phyloP scores from a whole-genome alignment of 2,888 invertebrate genomes.

The Lycaena phlaeas region DNA sequence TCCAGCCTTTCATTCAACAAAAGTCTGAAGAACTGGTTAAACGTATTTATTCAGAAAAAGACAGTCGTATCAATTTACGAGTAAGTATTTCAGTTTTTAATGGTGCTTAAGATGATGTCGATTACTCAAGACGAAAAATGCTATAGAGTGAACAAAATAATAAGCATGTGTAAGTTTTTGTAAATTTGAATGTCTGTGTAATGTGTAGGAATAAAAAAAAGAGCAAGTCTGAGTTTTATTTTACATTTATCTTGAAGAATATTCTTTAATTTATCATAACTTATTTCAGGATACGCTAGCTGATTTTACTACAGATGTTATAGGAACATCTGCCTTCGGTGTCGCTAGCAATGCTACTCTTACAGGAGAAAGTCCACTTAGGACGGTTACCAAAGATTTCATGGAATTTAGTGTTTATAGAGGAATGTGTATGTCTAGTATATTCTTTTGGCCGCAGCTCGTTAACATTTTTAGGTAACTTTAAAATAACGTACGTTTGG shows the following conservation, averaged over 20 bases:
- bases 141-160: no score
- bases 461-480: constrained; percentile 26
- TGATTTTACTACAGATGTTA: constrained; percentile 30
- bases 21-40: constrained; percentile 24
- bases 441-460: constrained; percentile 29
- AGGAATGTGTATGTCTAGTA: constrained; percentile 20
- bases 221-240: no score
- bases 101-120: no score
- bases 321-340: constrained; percentile 29
- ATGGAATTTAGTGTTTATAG: constrained; percentile 22
- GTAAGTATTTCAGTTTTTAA: no score
- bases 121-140: no score
- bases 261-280: no score
- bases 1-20: constrained; percentile 15
- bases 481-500: no score
- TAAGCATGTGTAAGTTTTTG: no score
- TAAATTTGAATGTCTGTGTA: no score
- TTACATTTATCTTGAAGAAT: no score
- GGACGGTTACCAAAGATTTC: constrained; percentile 25
- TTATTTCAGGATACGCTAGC: no score
- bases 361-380: constrained; percentile 27
- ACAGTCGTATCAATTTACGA: constrained; percentile 12
- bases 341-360: constrained; percentile 24
- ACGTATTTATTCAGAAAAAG: constrained; percentile 22
- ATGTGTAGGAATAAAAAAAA: no score